Evolutionary conservation across 2,797 vertebrate genomes (phyloP).

Genomic region (Enteromius afrohamiltoni): DNA sequence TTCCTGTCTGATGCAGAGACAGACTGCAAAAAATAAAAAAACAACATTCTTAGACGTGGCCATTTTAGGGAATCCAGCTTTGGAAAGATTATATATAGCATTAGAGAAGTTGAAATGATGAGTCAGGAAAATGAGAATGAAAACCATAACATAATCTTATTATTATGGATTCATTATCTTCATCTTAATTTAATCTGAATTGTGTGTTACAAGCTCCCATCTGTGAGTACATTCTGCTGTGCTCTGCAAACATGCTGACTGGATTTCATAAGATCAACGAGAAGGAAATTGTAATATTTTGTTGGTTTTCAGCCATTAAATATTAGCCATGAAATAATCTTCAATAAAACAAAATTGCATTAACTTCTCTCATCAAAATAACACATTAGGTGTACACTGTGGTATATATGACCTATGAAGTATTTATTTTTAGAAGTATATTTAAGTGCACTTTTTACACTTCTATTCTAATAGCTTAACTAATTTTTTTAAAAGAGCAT

Average conservation of each 20-base stretch:
- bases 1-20: background rate
- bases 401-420: background rate
- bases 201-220: background rate
- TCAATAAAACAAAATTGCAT: background rate
- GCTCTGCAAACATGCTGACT: background rate
- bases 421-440: background rate
- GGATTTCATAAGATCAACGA: background rate
- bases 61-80: conserved; percentile 8
- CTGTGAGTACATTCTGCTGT: background rate
- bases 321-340: background rate
- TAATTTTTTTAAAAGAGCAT: background rate
- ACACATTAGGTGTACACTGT: background rate
- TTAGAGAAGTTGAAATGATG: conserved; percentile 34
- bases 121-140: conserved; percentile 5
- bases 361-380: background rate
- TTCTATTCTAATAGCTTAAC: too few species aligned
- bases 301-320: background rate
- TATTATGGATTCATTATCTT: background rate
- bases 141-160: background rate
- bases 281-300: background rate
- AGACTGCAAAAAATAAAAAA: background rate
- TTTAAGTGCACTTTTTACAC: background rate
- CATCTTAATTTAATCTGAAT: background rate
- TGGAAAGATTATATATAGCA: background rate
- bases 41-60: background rate